Evolutionary conservation across 1,140 invertebrate species (phyloP).

Genomic region (Charaxes varanes): DNA sequence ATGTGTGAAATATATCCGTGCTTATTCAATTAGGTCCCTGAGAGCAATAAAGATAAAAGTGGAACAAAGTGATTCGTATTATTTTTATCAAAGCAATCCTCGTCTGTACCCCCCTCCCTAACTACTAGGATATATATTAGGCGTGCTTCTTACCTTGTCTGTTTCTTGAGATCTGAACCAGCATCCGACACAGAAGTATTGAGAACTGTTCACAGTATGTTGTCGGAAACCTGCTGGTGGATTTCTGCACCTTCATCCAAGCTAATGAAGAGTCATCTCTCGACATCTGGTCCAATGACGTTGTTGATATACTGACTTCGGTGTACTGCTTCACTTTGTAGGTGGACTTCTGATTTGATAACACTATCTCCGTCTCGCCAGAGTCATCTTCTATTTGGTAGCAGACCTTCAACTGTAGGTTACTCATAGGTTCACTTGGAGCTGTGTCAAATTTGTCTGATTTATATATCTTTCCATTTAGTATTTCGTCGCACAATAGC

Average conservation of each 20-base stretch:
- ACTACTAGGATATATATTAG: background rate
- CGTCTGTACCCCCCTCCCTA: too few species aligned
- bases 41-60: too few species aligned
- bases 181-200: conserved; percentile 49
- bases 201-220: conserved; percentile 52
- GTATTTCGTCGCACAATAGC: conserved; percentile 45
- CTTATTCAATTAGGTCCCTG: too few species aligned
- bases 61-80: too few species aligned
- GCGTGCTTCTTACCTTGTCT: conserved; percentile 39
- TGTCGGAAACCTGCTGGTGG: conserved; percentile 34
- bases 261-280: conserved; percentile 44
- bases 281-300: conserved; percentile 42
- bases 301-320: conserved; percentile 32
- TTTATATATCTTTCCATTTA: conserved; percentile 64
- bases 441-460: conserved; percentile 40
- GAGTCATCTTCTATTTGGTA: conserved; percentile 48
- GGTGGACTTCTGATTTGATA: conserved; percentile 49
- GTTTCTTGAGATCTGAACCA: conserved; percentile 57
- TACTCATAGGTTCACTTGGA: conserved; percentile 29
- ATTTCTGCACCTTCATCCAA: conserved; percentile 61
- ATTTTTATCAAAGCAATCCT: too few species aligned
- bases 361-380: conserved; percentile 48
- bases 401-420: conserved; percentile 50
- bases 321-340: conserved; percentile 47
- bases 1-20: too few species aligned